Evolutionary conservation across 2,113 vertebrate species (phyloP).

Genomic region (Psephotus haematonotus): DNA sequence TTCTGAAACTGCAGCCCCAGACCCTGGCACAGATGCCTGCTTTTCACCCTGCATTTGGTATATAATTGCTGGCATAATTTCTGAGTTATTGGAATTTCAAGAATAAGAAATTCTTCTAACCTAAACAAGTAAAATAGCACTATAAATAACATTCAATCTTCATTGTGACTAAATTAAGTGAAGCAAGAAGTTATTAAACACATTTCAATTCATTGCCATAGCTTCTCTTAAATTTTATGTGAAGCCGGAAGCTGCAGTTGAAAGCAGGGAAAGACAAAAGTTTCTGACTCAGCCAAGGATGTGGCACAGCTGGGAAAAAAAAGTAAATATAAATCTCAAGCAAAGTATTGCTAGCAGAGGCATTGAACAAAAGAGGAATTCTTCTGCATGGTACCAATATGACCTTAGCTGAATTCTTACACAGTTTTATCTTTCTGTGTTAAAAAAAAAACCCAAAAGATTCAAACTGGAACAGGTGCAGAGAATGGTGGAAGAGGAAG

Average conservation of each 20-base stretch:
- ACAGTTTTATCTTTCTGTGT: neutral
- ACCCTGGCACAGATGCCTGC: neutral
- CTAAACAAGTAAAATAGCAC: conserved; percentile 48
- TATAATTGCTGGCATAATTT: conserved; percentile 34
- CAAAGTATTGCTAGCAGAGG: neutral
- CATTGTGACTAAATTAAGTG: conserved; percentile 72
- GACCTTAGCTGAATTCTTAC: neutral
- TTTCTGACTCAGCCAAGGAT: conserved; percentile 53
- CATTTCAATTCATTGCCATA: conserved; percentile 38
- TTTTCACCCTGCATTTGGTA: neutral
- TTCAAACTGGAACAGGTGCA: neutral
- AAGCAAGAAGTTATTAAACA: conserved; percentile 42
- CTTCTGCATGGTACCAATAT: conserved; percentile 11
- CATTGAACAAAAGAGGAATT: neutral
- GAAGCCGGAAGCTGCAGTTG: conserved; percentile 59
- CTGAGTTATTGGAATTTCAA: conserved; percentile 39
- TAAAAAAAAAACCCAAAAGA: neutral
- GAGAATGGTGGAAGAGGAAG: neutral
- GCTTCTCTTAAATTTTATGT: conserved; percentile 45
- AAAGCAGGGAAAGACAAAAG: conserved; percentile 57
- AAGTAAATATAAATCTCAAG: conserved; percentile 44
- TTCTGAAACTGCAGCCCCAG: conserved; percentile 38
- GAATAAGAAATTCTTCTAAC: conserved; percentile 47
- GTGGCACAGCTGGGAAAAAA: conserved; percentile 52
- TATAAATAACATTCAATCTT: conserved; percentile 63